phyloP scores from a whole-genome alignment of 2,113 vertebrate species.

The Syngnathus floridae region DNA sequence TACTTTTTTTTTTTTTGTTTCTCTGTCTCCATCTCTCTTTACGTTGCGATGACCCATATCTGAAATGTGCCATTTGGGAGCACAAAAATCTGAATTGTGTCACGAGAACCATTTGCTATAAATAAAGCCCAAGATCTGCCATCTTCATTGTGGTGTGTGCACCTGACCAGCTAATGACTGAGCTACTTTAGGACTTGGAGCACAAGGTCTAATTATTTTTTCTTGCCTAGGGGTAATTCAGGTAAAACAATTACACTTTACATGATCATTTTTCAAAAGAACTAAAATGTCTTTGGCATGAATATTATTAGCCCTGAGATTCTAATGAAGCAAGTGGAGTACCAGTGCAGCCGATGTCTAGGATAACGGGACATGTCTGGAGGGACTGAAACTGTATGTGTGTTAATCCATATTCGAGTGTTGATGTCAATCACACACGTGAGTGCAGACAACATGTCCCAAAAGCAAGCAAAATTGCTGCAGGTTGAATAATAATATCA shows the following conservation, averaged over 20 bases:
- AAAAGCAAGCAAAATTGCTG: conserved; percentile 66
- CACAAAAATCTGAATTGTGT: not conserved
- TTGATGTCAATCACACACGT: conserved; percentile 40
- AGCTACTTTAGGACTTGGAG: conserved; percentile 56
- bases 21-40: not conserved
- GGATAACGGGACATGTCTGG: conserved; percentile 45
- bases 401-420: conserved; percentile 6
- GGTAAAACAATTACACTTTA: conserved; percentile 69
- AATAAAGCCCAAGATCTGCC: not conserved
- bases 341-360: conserved; percentile 29
- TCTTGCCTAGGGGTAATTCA: conserved; percentile 60
- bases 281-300: conserved; percentile 65
- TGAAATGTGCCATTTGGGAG: not conserved
- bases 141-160: not conserved
- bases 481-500: conserved; percentile 70
- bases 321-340: conserved; percentile 49
- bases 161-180: conserved; percentile 22
- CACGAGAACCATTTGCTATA: not conserved
- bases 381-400: conserved; percentile 30
- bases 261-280: conserved; percentile 67
- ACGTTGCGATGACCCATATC: not conserved
- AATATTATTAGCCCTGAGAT: conserved; percentile 58
- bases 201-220: conserved; percentile 64
- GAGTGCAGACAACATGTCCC: conserved; percentile 63
- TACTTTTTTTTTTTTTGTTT: not conserved